Conservation (phyloP, 2,888 invertebrate genomes). For the Catocala nupta region DNA sequence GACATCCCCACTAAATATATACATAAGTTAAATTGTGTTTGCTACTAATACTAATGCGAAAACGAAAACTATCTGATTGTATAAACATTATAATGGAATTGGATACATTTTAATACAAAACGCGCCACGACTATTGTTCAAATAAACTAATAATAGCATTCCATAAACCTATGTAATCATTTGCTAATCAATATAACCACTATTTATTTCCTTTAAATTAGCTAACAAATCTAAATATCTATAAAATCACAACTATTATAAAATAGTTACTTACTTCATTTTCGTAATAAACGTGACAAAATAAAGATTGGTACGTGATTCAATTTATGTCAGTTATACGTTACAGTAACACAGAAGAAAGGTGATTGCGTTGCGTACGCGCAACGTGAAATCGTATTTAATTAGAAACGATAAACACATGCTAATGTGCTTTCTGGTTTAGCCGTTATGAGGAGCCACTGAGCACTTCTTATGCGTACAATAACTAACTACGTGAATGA, state of each 20-base stretch:
- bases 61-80: no score
- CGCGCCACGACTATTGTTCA: no score
- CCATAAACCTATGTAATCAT: no score
- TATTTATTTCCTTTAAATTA: not conserved
- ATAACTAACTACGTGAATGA: slow-evolving; percentile 3
- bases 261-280: slow-evolving; percentile 11
- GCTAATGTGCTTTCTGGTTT: slow-evolving; percentile 48
- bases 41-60: no score
- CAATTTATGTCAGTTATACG: slow-evolving; percentile 14
- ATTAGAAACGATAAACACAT: slow-evolving; percentile 46
- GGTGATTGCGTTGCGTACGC: slow-evolving; percentile 16
- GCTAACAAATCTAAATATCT: not conserved
- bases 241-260: not conserved
- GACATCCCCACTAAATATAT: no score
- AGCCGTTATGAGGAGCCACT: slow-evolving; percentile 31
- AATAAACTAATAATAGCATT: no score
- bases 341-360: slow-evolving; percentile 30
- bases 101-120: no score
- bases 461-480: slow-evolving; percentile 6
- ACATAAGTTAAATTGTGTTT: no score
- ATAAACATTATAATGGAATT: no score
- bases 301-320: slow-evolving; percentile 29
- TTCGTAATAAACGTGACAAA: slow-evolving; percentile 25
- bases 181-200: not conserved
- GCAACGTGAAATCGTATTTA: slow-evolving; percentile 44